Evolutionary conservation across 2,797 vertebrate genomes (phyloP).

Genomic region (Urosaurus nigricauda): DNA sequence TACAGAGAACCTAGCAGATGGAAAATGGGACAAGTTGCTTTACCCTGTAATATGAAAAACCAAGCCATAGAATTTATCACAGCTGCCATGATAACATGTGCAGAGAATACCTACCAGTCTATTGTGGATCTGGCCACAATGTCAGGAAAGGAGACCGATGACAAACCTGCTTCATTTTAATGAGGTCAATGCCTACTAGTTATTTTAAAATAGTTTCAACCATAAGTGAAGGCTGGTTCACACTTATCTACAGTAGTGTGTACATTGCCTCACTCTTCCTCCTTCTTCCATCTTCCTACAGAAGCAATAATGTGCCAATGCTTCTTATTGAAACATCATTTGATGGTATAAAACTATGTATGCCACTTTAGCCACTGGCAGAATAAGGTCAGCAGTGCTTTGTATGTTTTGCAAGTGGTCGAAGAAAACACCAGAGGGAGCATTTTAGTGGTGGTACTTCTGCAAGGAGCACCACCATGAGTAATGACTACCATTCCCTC

Average conservation of each 20-base stretch:
- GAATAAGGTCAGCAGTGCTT: background rate
- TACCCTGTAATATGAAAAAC: background rate
- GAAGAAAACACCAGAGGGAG: background rate
- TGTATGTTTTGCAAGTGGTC: background rate
- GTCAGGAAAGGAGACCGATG: background rate
- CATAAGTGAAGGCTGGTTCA: background rate
- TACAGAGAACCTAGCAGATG: too few relatives aligned
- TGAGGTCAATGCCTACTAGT: background rate
- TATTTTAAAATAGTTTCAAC: background rate
- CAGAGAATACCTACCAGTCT: background rate
- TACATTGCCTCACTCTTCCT: background rate
- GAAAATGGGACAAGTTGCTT: too few relatives aligned
- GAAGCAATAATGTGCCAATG: background rate
- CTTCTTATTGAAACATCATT: background rate
- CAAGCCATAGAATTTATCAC: rapidly evolving
- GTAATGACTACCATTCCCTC: background rate
- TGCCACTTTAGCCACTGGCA: background rate
- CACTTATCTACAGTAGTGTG: background rate
- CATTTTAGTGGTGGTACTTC: background rate
- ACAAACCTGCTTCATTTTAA: background rate
- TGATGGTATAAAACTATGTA: background rate
- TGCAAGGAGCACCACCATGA: background rate
- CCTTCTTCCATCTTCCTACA: background rate
- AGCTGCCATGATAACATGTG: background rate
- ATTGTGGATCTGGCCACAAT: background rate